Evolutionary conservation across 1,140 invertebrate genomes (phyloP), one percentile per base, ranked within the genome.

Genomic region (Sarcophaga bullata): DNA sequence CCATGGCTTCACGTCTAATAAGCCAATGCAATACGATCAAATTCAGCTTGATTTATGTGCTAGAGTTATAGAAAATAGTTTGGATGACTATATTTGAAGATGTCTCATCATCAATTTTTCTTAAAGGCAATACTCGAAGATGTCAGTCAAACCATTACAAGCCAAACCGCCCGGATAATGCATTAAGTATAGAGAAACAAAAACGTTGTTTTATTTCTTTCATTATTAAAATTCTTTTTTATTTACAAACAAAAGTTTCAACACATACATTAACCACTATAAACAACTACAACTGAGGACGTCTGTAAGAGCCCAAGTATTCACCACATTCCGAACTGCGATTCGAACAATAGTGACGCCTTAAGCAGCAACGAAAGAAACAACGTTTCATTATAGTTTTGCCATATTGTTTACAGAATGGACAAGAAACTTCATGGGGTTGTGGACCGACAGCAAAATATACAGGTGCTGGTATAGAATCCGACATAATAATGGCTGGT

Each of bases 391-490:
- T 76, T 1, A 84, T 83, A 0, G 88, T 89, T 82, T 85, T 88
- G 17, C 85, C 85, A 82, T 84, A 82, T 17, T 78, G 81, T 25
- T 87, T 81, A 80, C 88, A 90, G 52, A 87, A 86, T 10, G 88
- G 88, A 73, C 88, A 90, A 62, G 85, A 88, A 54, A 90, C 84
- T 82, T 88, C 87, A 54, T 89, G 88, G 3, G 86, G 82, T n/a
- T 86, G 84, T 37, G 88, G 88, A n/a, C 88, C 88, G 7, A 89
- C 88, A 83, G 88, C 88, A 84, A 90, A 90, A 81, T 90, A 89
- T 15, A 87, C 84, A 48, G 88, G 84, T 15, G 81, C 46, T 8
- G 80, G 82, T 25, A 47, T 47, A 50, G 54, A 81, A 82, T 86
- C 86, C 80, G 85, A 81, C 50, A 83, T 78, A 85, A 86, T 86